Conservation (phyloP, 2,113 vertebrate species). For the Excalfactoria chinensis region DNA sequence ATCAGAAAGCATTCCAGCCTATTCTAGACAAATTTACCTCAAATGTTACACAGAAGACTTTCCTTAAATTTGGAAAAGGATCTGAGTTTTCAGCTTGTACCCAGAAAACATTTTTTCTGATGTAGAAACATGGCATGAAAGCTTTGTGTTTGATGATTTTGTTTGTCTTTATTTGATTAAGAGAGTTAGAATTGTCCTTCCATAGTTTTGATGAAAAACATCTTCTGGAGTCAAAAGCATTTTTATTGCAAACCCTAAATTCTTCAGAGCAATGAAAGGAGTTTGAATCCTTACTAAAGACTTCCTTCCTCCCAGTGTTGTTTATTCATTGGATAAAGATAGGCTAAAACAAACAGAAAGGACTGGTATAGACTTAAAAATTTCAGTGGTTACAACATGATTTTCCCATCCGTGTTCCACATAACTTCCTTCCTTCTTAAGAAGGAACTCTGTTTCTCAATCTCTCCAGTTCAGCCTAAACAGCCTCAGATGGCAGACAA, state of each 20-base stretch:
- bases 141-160: not conserved
- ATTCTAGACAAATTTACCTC: not conserved
- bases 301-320: constrained; percentile 44
- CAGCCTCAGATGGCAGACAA: not conserved
- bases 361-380: not conserved
- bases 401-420: not conserved
- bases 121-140: not conserved
- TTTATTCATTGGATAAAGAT: constrained; percentile 36
- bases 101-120: not conserved
- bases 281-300: constrained; percentile 18
- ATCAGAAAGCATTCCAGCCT: not conserved
- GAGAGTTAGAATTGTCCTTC: not conserved
- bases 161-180: not conserved
- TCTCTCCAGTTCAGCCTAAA: not conserved
- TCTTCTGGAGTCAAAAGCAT: constrained; percentile 8
- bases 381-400: not conserved
- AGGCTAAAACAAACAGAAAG: constrained; percentile 43
- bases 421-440: not conserved
- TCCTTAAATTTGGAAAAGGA: not conserved
- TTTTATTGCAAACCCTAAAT: constrained; percentile 26
- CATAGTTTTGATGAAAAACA: constrained; percentile 1
- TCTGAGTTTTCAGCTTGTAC: not conserved
- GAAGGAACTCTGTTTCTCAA: not conserved
- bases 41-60: not conserved
- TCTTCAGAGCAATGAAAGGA: not conserved